Evolutionary conservation across 2,888 invertebrate genomes (phyloP), one percentile per base, ranked within the genome.

Genomic region (Pseudoips prasinana): DNA sequence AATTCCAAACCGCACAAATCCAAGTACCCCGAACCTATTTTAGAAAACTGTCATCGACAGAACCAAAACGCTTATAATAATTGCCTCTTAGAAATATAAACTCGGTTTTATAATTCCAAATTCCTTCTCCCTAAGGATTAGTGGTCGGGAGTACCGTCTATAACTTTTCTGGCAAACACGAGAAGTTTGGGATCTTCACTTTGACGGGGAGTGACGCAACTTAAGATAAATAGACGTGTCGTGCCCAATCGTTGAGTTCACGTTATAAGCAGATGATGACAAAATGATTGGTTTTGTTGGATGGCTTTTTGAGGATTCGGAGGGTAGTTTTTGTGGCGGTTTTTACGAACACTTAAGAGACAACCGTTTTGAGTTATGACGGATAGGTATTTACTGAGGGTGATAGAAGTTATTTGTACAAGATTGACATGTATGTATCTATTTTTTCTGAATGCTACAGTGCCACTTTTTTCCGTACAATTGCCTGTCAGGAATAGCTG

Each of bases 151-250:
- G 28, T 54, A 44, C 25, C 34, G 39, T 39, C 33, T 33, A 7
- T 22, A 50, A 54, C 18, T 40, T 55, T 50, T 33, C 31, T 37
- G 38, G 37, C 51, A 39, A 50, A 50, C 42, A 42, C 33, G 35
- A 27, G 47, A 53, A 45, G 39, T 58, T 39, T 34, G 10, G 31
- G 38, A 41, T 20, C 20, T 20, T 20, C 20, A 31, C 41, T 41
- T 41, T 43, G 29, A 44, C 54, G 39, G 41, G 22, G 40, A 32
- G 37, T 52, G 55, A 50, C 50, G 39, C 28, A 22, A 29, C 33
- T 35, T 32, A 42, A 51, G 46, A 55, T 46, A 46, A 55, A 55
- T 52, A 49, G 54, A 43, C 39, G 27, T 26, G 49, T 29, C 54
- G 39, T 44, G 39, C 35, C 30, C 43, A 24, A 17, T 38, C 14